Evolutionary conservation across 2,888 invertebrate genomes (phyloP).

Genomic region (Dolichomitus sp.): DNA sequence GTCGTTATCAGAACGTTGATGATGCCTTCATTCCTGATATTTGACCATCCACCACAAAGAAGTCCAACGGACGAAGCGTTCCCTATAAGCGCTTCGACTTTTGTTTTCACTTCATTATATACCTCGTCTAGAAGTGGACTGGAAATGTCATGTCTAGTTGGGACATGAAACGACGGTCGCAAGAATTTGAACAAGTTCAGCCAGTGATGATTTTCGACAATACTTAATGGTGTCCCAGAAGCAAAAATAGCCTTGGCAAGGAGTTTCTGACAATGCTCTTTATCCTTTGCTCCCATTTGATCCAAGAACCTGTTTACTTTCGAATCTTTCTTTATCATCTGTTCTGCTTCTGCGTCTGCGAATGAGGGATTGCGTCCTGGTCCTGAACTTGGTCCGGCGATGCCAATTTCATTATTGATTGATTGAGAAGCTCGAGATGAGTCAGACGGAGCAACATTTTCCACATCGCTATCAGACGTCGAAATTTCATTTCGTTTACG

Average conservation of each 20-base stretch:
- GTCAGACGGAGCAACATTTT: no score
- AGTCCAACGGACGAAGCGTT: constrained; percentile 12
- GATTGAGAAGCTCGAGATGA: no score
- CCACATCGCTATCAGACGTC: no score
- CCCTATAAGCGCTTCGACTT: constrained; percentile 3
- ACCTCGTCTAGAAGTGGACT: not conserved
- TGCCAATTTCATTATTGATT: no score
- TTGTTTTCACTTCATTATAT: not conserved
- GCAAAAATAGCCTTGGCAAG: constrained; percentile 29
- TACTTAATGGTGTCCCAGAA: constrained; percentile 2
- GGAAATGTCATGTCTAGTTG: not conserved
- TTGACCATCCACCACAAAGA: constrained; percentile 22
- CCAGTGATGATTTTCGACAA: constrained; percentile 21
- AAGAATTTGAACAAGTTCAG: constrained; percentile 8
- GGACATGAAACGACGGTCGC: constrained; percentile 8
- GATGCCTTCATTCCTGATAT: constrained; percentile 66
- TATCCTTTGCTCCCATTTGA: constrained; percentile 1
- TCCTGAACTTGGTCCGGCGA: no score
- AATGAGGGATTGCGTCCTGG: no score
- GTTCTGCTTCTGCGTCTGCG: no score
- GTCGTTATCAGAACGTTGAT: constrained; percentile 75
- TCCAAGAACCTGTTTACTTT: constrained; percentile 8
- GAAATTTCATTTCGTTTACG: no score
- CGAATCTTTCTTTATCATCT: not conserved
- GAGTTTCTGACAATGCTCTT: not conserved